phyloP scores from a whole-genome alignment of 2,113 vertebrate genomes.

The Sarotherodon lohbergeri region DNA sequence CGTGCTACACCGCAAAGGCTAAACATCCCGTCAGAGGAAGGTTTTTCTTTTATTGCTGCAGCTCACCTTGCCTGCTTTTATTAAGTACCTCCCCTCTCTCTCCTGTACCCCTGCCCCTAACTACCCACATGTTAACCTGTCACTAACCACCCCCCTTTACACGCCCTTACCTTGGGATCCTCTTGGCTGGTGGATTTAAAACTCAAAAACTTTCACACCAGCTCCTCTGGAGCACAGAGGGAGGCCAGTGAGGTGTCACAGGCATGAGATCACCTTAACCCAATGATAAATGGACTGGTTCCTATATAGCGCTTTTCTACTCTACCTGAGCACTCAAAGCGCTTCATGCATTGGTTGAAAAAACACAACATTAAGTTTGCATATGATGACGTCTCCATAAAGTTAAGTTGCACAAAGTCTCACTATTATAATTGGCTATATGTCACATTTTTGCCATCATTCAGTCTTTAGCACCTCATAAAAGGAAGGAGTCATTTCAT shows the following conservation, averaged over 20 bases:
- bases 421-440: not conserved
- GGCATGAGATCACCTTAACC: not conserved
- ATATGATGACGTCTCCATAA: not conserved
- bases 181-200: not conserved
- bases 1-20: not conserved
- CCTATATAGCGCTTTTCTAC: not conserved
- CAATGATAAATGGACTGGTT: not conserved
- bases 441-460: not conserved
- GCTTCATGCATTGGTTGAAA: not conserved
- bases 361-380: not conserved
- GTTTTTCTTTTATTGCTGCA: conserved; percentile 10
- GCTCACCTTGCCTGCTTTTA: conserved; percentile 45
- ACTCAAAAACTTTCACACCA: not conserved
- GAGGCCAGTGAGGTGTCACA: not conserved
- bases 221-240: not conserved
- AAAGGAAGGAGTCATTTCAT: not conserved
- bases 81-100: conserved; percentile 9
- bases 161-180: not conserved
- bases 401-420: not conserved
- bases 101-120: conserved; percentile 10
- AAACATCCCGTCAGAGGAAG: not conserved
- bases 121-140: conserved; percentile 29
- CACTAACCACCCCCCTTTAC: conserved; percentile 34
- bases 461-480: not conserved
- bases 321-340: not conserved